These are phyloP conservation scores for Leucophenga montana DNA, from an alignment of 2,888 invertebrate genomes.

Conservation along the genomic window DNA sequence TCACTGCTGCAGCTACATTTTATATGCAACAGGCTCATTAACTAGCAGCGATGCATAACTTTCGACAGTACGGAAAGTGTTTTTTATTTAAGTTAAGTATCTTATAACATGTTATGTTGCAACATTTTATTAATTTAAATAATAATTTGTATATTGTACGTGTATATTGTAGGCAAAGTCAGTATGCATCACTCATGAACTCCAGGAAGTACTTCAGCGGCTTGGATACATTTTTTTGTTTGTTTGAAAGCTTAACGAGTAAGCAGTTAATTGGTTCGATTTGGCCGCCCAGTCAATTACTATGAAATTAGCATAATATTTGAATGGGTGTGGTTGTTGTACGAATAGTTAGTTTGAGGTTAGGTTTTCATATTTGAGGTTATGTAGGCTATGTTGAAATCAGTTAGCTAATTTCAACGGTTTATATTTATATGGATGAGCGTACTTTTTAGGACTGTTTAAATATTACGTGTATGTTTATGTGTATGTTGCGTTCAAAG, in stretches of 20 bases:
- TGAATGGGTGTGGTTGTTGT: not conserved
- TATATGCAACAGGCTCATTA: constrained; percentile 43
- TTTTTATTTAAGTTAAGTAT: constrained; percentile 55
- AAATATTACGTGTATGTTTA: no score
- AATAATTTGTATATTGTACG: constrained; percentile 1
- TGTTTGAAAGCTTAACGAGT: not conserved
- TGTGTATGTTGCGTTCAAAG: no score
- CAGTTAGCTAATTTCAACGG: no score
- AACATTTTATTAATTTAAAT: constrained; percentile 50
- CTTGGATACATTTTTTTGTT: not conserved
- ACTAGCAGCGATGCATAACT: constrained; percentile 52
- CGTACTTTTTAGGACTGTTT: no score
- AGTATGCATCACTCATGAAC: not conserved
- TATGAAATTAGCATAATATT: not conserved
- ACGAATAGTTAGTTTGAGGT: no score
- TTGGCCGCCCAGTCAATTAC: not conserved
- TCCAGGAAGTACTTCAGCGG: constrained; percentile 10
- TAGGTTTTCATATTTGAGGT: no score
- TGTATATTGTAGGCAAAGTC: not conserved
- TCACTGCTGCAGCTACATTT: constrained; percentile 36
- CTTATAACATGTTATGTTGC: constrained; percentile 53
- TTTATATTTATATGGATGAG: no score
- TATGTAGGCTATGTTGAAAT: no score
- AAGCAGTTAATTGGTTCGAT: not conserved
- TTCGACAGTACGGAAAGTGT: constrained; percentile 59